Evolutionary conservation across 2,888 invertebrate genomes (phyloP).

Genomic region (Hybos culiciformis): DNA sequence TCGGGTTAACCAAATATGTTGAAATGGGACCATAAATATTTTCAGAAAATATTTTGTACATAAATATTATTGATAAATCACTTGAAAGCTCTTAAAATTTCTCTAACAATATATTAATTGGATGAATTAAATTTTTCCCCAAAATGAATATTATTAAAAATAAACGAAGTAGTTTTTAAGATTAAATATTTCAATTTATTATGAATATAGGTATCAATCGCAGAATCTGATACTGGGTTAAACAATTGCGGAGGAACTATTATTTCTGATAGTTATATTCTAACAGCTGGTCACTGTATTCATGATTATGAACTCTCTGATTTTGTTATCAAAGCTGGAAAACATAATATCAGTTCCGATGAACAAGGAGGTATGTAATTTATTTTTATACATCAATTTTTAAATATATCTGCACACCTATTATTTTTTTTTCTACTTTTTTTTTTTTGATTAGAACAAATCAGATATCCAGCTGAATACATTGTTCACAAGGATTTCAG

Average conservation of each 20-base stretch:
- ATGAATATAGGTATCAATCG: conserved; percentile 5
- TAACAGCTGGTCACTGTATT: conserved; percentile 7
- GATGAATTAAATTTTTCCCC: too few species aligned
- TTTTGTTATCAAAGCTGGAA: conserved; percentile 5
- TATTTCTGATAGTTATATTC: conserved; percentile 2
- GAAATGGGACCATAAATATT: too few species aligned
- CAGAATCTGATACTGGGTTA: not conserved
- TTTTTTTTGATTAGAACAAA: conserved; percentile 3
- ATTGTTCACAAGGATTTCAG: conserved; percentile 4
- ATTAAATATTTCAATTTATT: not conserved
- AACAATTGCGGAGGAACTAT: conserved; percentile 8
- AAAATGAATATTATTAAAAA: not conserved
- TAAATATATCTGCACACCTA: not conserved
- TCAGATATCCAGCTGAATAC: conserved; percentile 1
- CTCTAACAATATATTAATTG: too few species aligned
- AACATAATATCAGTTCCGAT: conserved; percentile 2
- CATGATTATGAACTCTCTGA: conserved; percentile 1
- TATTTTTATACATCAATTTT: not conserved
- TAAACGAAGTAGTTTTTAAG: not conserved
- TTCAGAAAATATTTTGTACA: too few species aligned
- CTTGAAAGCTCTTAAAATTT: too few species aligned
- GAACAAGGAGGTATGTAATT: conserved; percentile 3
- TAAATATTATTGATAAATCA: too few species aligned
- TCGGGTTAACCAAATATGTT: too few species aligned
- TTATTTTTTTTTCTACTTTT: not conserved